Percentiles rank a stretch among this genome's conserved stretches.
These are phyloP conservation scores for Pollimyrus isidori DNA, from an alignment of 2,113 vertebrate genomes.

Conservation along the genomic window DNA sequence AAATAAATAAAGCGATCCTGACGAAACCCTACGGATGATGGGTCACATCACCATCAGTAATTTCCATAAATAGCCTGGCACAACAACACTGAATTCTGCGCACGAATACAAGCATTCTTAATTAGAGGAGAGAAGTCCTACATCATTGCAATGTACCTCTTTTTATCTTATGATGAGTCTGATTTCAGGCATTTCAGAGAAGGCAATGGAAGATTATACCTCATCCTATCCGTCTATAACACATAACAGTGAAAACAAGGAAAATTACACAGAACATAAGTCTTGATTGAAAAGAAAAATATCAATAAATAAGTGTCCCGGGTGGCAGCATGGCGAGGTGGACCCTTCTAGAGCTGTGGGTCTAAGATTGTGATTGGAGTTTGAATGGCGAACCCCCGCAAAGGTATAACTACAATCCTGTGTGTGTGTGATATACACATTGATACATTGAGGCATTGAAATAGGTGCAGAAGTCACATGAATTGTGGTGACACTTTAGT, in stretches of 20 bases:
- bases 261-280: neutral
- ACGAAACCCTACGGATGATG: neutral
- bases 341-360: neutral
- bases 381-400: too few relatives aligned
- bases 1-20: conserved; percentile 4
- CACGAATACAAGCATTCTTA: neutral
- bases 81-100: neutral
- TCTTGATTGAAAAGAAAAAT: neutral
- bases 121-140: neutral
- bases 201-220: neutral
- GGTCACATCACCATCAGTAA: neutral
- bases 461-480: neutral
- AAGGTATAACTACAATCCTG: too few relatives aligned
- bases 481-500: conserved; percentile 1
- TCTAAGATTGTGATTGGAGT: neutral
- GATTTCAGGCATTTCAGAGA: neutral
- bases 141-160: neutral
- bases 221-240: neutral
- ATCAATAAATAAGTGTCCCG: neutral
- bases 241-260: neutral
- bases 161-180: neutral
- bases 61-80: neutral
- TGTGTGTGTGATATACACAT: neutral
- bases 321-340: neutral
- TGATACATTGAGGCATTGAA: neutral